Conservation (phyloP, 2,797 vertebrate genomes). For the Parauchenoglanis punctatus region DNA sequence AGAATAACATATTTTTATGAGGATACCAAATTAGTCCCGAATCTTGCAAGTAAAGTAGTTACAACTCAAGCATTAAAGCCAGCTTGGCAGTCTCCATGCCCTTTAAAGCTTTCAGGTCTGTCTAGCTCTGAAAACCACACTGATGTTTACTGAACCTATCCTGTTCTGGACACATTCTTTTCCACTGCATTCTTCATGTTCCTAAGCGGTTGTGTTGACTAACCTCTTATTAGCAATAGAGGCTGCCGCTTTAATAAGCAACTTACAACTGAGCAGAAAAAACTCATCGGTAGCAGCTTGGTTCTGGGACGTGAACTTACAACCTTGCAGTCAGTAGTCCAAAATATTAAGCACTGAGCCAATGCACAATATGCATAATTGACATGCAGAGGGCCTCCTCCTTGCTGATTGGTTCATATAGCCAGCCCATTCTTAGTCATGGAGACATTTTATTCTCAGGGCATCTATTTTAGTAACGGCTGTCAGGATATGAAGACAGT, state of each 20-base stretch:
- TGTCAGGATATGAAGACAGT: background rate
- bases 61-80: background rate
- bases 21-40: constrained; percentile 1
- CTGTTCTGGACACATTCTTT: background rate
- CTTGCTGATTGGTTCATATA: background rate
- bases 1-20: background rate
- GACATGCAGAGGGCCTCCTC: background rate
- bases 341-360: background rate
- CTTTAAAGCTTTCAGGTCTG: constrained; percentile 77
- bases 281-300: background rate
- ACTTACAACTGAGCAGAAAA: background rate
- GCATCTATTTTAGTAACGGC: constrained; percentile 1
- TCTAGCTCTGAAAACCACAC: constrained; percentile 14
- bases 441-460: background rate
- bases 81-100: background rate
- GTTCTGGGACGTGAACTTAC: background rate
- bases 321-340: background rate
- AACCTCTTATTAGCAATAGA: background rate
- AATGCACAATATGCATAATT: background rate
- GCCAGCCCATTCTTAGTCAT: background rate
- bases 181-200: constrained; percentile 4
- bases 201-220: background rate
- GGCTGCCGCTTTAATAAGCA: constrained; percentile 1
- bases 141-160: background rate
- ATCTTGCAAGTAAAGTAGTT: background rate